Percentiles rank a stretch among this genome's conserved stretches.
Conservation (phyloP, 2,797 vertebrate genomes). For the Xiphophorus birchmanni region DNA sequence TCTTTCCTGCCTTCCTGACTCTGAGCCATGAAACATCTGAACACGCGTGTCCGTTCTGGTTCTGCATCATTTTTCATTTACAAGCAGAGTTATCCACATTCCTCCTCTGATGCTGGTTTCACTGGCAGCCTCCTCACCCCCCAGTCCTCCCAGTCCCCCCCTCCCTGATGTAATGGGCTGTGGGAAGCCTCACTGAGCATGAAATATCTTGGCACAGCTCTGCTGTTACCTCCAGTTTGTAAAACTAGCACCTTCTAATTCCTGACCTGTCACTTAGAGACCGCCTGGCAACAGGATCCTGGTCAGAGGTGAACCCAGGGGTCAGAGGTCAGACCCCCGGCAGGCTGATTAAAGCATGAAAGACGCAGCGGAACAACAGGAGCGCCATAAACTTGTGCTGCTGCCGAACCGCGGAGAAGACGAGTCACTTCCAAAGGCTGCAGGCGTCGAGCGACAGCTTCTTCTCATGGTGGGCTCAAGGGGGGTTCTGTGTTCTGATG, state of each 20-base stretch:
- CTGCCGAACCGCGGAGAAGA: conserved; percentile 36
- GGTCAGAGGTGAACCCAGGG: conserved; percentile 46
- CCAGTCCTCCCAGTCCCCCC: background rate
- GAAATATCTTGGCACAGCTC: conserved; percentile 49
- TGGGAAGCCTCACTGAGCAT: conserved; percentile 43
- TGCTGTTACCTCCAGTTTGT: conserved; percentile 34
- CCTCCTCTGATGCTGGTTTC: conserved; percentile 64
- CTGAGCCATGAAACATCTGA: background rate
- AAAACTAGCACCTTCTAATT: conserved; percentile 38
- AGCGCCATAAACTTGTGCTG: conserved; percentile 26
- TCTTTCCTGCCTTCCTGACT: background rate
- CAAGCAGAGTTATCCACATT: conserved; percentile 70
- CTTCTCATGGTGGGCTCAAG: conserved; percentile 27
- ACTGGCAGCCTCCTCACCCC: background rate
- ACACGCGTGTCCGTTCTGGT: background rate
- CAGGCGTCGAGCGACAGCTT: conserved; percentile 59
- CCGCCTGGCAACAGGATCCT: conserved; percentile 36
- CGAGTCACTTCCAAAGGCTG: no score
- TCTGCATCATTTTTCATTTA: background rate
- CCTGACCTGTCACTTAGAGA: conserved; percentile 40
- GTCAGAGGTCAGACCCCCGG: conserved; percentile 60
- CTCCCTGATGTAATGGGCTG: conserved; percentile 26
- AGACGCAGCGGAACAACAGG: conserved; percentile 31
- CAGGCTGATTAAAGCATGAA: conserved; percentile 45
- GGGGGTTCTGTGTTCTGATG: background rate